phyloP scores from a whole-genome alignment of 2,113 vertebrate genomes.

The Podarcis muralis region DNA sequence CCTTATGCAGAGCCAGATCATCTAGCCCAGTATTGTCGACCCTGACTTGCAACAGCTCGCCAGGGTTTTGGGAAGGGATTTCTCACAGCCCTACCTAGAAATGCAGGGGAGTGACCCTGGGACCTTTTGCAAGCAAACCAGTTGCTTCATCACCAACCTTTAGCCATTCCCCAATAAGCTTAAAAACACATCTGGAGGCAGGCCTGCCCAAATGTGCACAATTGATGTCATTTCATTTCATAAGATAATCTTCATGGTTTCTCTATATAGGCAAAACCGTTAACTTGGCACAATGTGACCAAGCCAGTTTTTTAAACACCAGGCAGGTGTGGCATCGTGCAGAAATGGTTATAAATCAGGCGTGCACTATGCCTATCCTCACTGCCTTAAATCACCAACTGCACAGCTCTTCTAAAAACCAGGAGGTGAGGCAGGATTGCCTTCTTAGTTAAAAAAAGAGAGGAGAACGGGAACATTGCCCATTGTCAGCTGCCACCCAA shows the following conservation, averaged over 20 bases:
- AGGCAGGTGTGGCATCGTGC: background rate
- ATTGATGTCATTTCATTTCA: background rate
- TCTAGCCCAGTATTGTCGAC: too few relatives aligned
- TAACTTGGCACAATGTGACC: background rate
- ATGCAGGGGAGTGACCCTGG: too few relatives aligned
- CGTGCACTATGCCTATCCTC: too few relatives aligned
- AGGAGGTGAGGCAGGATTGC: background rate
- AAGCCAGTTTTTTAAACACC: background rate
- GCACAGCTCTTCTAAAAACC: background rate
- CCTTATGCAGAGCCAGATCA: too few relatives aligned
- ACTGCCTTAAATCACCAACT: background rate
- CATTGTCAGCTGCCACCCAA: background rate
- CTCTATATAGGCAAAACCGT: background rate
- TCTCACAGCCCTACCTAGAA: too few relatives aligned
- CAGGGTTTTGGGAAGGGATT: too few relatives aligned
- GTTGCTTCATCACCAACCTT: too few relatives aligned
- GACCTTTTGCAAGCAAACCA: too few relatives aligned
- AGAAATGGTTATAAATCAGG: background rate
- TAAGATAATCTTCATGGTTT: background rate
- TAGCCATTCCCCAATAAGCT: too few relatives aligned
- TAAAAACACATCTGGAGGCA: background rate
- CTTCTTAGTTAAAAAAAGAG: background rate
- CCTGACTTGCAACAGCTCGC: too few relatives aligned
- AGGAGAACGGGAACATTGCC: background rate
- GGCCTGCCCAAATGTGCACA: background rate